Base-by-base conservation (phyloP, 2,113 vertebrate species). In the Hypomesus transpacificus region DNA sequence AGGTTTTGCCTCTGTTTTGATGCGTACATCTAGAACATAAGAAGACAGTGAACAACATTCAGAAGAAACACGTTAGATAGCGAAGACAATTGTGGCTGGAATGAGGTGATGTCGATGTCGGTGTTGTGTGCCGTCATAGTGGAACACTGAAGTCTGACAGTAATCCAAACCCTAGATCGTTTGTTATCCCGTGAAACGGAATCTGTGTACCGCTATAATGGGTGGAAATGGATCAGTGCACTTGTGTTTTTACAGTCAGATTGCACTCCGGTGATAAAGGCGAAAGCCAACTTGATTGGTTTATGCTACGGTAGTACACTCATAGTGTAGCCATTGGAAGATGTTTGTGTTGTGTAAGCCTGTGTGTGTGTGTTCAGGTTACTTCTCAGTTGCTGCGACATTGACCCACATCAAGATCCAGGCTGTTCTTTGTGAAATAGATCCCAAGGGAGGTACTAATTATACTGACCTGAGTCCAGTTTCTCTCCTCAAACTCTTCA, bases 391-490 rank as follows among this genome's bases (percentile, higher is more conserved):
- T 22, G 67, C 78, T 54, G 61, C 24, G 34, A 52, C n/a, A 66
- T 71, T 83, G 87, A 90, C 87, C 85, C 84, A 87, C 73, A 88
- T 89, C 22, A n/a, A 73, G 46, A 85, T 85, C 60, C 68, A 78
- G 74, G 78, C 57, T 83, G 68, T 78, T 80, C 74, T 73, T 57
- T 73, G 60, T 69, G 66, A 70, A 68, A 75, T 60, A 68, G 53
- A 77, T 81, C 70, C 61, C 64, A 78, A 22, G 82, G 86, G 79
- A 75, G 58, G 58, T 65, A 73, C 74, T 89, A 80, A 86, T 88
- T 86, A 86, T 78, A 65, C 70, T 4, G 59, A 70, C 69, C 69
- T 17, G 14, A n/a, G 21, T 34, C 18, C 4, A 4, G 3, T 65
- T 50, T 21, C 28, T n/a, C 24, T 31, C 4, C 13, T 14, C 26